Percentiles rank a stretch among this genome's conserved stretches.
Evolutionary conservation across 2,113 vertebrate species (phyloP).

Genomic region (Esox niger): DNA sequence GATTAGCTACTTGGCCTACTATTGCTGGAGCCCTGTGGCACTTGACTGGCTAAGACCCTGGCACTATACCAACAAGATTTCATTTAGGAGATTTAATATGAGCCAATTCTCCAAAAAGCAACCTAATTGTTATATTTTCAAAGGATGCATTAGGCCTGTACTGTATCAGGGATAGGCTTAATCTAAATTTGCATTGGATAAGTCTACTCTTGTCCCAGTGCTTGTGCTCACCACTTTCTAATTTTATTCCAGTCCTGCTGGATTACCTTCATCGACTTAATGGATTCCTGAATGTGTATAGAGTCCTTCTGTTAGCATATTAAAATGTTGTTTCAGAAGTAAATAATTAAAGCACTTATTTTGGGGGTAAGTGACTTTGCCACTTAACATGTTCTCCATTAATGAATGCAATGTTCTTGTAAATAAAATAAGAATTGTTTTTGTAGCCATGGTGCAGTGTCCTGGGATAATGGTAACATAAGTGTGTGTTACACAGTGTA

Average conservation of each 20-base stretch:
- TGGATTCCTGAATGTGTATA: conserved; percentile 65
- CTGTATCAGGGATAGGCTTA: neutral
- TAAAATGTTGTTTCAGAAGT: conserved; percentile 66
- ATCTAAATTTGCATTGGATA: conserved; percentile 24
- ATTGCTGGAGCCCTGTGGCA: conserved; percentile 22
- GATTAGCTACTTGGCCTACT: conserved; percentile 30
- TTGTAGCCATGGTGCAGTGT: conserved; percentile 37
- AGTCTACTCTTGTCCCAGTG: conserved; percentile 14
- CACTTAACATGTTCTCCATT: conserved; percentile 54
- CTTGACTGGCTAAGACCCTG: conserved; percentile 1
- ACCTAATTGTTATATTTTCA: neutral
- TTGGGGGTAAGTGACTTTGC: conserved; percentile 47
- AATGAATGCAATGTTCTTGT: conserved; percentile 66
- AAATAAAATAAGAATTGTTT: conserved; percentile 56
- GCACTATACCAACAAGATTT: neutral
- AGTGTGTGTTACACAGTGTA: conserved; percentile 36
- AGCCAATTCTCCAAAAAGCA: neutral
- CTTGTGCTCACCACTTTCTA: conserved; percentile 48
- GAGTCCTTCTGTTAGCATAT: conserved; percentile 67
- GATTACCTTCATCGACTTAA: conserved; percentile 69
- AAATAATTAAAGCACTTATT: conserved; percentile 68
- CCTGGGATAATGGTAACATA: conserved; percentile 39
- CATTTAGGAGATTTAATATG: neutral
- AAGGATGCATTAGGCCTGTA: neutral
- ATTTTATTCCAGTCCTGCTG: conserved; percentile 58